Evolutionary conservation across 2,113 vertebrate genomes (phyloP).

Genomic region (Phrynosoma platyrhinos): DNA sequence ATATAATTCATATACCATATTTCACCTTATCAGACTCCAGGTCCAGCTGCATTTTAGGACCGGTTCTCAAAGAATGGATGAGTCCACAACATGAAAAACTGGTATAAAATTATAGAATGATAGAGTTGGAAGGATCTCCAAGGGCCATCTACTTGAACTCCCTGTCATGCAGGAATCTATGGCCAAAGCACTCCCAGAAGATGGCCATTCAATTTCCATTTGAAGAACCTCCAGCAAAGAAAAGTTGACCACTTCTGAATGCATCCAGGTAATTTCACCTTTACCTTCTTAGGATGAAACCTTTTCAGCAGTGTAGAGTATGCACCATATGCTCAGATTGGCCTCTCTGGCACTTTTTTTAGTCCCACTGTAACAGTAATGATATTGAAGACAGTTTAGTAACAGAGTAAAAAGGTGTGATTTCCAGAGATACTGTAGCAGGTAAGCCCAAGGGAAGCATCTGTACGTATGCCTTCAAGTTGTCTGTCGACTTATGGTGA

Average conservation of each 20-base stretch:
- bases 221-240: no score
- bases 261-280: not conserved
- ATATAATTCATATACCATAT: not conserved
- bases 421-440: not conserved
- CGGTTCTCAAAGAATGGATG: not conserved
- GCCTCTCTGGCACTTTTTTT: not conserved
- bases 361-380: not conserved
- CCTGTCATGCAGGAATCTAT: no score
- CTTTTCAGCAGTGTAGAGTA: not conserved
- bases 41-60: not conserved
- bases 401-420: not conserved
- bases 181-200: no score
- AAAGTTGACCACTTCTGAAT: no score
- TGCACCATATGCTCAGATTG: not conserved
- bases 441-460: slow-evolving; percentile 17
- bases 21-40: not conserved
- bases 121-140: no score
- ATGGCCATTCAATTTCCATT: no score
- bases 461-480: no score
- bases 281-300: not conserved
- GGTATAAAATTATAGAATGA: no score
- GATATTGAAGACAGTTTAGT: not conserved
- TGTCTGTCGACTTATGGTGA: not conserved
- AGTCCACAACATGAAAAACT: not conserved
- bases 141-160: no score